A percentile compares a stretch with the other conserved stretches of the same genome.
Conservation (phyloP, 2,797 vertebrate species). For the Adrianichthys oophorus region DNA sequence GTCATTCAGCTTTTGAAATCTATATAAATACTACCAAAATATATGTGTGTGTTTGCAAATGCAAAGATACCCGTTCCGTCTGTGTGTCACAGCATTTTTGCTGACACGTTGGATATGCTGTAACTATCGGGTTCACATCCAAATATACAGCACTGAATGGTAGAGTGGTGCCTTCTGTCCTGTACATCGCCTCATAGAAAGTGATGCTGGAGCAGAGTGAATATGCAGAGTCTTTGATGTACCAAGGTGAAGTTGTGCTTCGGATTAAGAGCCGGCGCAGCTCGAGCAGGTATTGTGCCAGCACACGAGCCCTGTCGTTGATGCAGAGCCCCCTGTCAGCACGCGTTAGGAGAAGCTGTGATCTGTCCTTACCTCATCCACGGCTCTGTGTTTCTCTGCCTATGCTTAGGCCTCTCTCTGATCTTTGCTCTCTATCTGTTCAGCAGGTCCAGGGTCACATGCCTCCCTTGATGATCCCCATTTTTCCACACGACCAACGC, state of each 20-base stretch:
- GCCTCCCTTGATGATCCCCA: conserved; percentile 99
- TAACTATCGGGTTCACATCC: conserved; percentile 7
- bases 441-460: conserved; percentile 99
- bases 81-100: conserved; percentile 15
- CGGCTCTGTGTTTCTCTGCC: conserved; percentile 63
- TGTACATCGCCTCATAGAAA: conserved; percentile 50
- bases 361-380: conserved; percentile 81
- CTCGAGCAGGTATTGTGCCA: conserved; percentile 73
- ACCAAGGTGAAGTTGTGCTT: conserved; percentile 75
- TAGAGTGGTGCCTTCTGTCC: conserved; percentile 29
- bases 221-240: conserved; percentile 78
- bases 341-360: conserved; percentile 86
- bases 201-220: conserved; percentile 68
- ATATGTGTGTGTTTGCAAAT: conserved; percentile 14
- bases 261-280: conserved; percentile 75
- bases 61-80: conserved; percentile 15
- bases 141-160: conserved; percentile 2
- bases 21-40: conserved; percentile 15
- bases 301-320: conserved; percentile 70
- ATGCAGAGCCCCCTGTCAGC: conserved; percentile 83
- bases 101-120: conserved; percentile 20
- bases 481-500: conserved; percentile 99
- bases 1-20: too few relatives aligned
- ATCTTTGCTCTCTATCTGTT: conserved; percentile 95
- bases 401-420: conserved; percentile 82